phyloP scores from a whole-genome alignment of 2,797 vertebrate genomes.

The Amphiprion clarkii region DNA sequence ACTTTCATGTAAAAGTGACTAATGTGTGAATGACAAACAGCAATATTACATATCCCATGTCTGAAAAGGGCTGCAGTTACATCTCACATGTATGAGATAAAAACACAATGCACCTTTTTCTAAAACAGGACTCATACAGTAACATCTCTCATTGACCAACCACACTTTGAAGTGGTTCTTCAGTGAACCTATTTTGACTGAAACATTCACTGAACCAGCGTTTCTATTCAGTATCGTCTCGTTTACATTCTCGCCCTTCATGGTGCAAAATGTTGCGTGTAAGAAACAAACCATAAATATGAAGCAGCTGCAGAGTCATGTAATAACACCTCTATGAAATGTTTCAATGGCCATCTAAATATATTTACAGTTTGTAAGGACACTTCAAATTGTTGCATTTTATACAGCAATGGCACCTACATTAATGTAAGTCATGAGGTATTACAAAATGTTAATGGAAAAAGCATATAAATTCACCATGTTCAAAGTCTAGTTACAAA shows the following conservation, averaged over 20 bases:
- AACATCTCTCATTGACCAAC: not conserved
- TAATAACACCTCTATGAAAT: not conserved
- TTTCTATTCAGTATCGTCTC: not conserved
- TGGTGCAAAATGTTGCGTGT: constrained; percentile 20
- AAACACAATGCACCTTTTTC: not conserved
- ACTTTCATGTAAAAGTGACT: too few species aligned
- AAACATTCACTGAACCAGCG: constrained; percentile 7
- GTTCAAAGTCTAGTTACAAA: not conserved
- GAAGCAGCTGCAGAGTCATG: constrained; percentile 18
- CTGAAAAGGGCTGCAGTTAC: not conserved
- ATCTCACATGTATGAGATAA: constrained; percentile 14
- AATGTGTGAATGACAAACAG: too few species aligned
- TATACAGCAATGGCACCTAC: not conserved
- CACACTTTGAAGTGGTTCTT: not conserved
- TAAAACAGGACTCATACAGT: not conserved
- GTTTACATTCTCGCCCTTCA: constrained; percentile 6
- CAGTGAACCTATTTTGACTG: not conserved
- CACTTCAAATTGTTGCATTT: constrained; percentile 65
- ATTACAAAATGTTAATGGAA: constrained; percentile 7
- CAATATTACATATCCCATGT: too few species aligned
- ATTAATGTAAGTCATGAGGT: constrained; percentile 33
- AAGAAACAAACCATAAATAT: constrained; percentile 34
- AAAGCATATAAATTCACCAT: constrained; percentile 1
- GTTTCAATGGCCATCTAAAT: not conserved
- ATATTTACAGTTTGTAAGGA: constrained; percentile 67